phyloP scores from a whole-genome alignment of 2,797 vertebrate genomes.

The Crenuchus spilurus region DNA sequence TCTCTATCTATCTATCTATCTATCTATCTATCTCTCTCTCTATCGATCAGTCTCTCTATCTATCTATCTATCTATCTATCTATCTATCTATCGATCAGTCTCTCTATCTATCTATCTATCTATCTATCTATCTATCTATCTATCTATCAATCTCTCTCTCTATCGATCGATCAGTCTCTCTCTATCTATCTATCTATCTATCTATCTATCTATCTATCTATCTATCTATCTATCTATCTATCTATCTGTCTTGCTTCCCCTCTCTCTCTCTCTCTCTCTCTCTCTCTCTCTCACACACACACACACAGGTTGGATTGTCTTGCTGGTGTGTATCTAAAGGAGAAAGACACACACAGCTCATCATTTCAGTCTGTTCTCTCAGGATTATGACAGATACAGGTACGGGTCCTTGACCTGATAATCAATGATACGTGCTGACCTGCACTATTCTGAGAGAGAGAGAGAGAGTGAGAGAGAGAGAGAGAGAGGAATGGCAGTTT shows the following conservation, averaged over 20 bases:
- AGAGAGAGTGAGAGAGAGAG: constrained; percentile 19
- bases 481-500: constrained; percentile 1
- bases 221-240: not conserved
- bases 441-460: not conserved
- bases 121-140: no score
- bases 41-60: not conserved
- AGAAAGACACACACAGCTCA: constrained; percentile 22
- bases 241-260: no score
- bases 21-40: no score
- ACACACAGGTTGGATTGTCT: constrained; percentile 13
- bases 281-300: constrained; percentile 16
- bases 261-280: not conserved
- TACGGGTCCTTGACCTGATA: constrained; percentile 48
- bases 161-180: not conserved
- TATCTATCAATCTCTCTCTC: not conserved
- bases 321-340: constrained; percentile 13
- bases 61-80: not conserved
- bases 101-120: no score
- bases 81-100: no score
- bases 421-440: constrained; percentile 31
- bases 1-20: not conserved
- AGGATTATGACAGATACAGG: constrained; percentile 2
- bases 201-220: not conserved
- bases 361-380: constrained; percentile 18
- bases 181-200: no score